These are phyloP conservation scores for Cydia fagiglandana DNA, from an alignment of 1,140 invertebrate species.

Conservation along the genomic window DNA sequence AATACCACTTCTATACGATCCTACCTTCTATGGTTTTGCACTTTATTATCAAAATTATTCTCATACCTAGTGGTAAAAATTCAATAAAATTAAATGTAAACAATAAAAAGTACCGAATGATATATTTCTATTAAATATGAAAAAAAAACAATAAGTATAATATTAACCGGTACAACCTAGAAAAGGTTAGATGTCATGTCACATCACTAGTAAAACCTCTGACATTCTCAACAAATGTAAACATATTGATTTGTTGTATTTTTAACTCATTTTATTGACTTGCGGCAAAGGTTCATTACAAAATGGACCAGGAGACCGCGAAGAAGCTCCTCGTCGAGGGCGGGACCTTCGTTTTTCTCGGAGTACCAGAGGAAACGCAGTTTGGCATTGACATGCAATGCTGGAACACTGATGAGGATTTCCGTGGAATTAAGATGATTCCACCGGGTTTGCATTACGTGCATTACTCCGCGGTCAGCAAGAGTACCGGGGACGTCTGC, in stretches of 20 bases:
- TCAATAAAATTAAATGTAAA: no score
- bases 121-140: no score
- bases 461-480: conserved; percentile 87
- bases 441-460: conserved; percentile 97
- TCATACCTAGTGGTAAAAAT: no score
- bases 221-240: conserved; percentile 43
- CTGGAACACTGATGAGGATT: conserved; percentile 95
- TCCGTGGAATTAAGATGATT: conserved; percentile 99
- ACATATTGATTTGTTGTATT: conserved; percentile 54
- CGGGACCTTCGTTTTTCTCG: conserved; percentile 89
- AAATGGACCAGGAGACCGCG: conserved; percentile 89
- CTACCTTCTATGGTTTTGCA: no score
- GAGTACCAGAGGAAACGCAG: conserved; percentile 92
- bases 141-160: no score
- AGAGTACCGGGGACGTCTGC: conserved; percentile 77
- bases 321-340: conserved; percentile 89
- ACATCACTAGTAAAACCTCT: conserved; percentile 4
- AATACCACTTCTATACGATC: no score
- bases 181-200: conserved; percentile 17
- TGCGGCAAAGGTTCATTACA: conserved; percentile 33
- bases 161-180: background rate
- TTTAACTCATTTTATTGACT: conserved; percentile 46
- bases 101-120: no score
- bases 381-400: conserved; percentile 98
- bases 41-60: no score